phyloP scores from a whole-genome alignment of 1,140 invertebrate species.

The Drosophila lacteicornis region DNA sequence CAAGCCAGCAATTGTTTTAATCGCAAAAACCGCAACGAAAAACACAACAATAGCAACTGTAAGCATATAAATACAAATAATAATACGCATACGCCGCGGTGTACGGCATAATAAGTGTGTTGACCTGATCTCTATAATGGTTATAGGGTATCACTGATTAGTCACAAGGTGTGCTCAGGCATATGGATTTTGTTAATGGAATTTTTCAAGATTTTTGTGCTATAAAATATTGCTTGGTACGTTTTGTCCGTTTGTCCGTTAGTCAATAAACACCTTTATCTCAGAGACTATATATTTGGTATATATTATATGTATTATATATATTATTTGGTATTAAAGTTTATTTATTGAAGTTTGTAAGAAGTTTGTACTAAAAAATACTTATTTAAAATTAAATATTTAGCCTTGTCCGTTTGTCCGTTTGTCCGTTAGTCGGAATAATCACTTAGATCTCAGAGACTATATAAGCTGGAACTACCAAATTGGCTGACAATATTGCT shows the following conservation, averaged over 20 bases:
- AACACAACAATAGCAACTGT: conserved; percentile 22
- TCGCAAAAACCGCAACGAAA: conserved; percentile 65
- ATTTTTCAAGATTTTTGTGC: too few species aligned
- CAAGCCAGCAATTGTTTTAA: conserved; percentile 78
- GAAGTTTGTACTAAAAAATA: background rate
- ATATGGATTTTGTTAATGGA: too few species aligned
- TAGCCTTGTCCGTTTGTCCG: background rate
- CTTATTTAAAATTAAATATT: background rate
- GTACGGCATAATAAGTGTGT: conserved; percentile 25
- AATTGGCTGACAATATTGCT: background rate
- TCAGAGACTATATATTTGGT: background rate
- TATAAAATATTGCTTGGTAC: too few species aligned
- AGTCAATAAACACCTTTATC: background rate
- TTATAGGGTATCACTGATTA: conserved; percentile 10
- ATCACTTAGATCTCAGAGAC: background rate
- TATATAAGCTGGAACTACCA: background rate
- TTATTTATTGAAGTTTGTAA: too few species aligned
- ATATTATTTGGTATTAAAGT: too few species aligned
- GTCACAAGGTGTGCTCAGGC: conserved; percentile 7
- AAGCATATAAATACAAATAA: conserved; percentile 32
- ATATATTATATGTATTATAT: too few species aligned
- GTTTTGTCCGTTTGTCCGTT: background rate
- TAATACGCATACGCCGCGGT: conserved; percentile 41
- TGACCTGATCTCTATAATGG: conserved; percentile 12
- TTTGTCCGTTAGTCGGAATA: background rate